Evolutionary conservation across 2,797 vertebrate genomes (phyloP), one percentile per base, ranked within the genome.

Genomic region (Aeoliscus strigatus): DNA sequence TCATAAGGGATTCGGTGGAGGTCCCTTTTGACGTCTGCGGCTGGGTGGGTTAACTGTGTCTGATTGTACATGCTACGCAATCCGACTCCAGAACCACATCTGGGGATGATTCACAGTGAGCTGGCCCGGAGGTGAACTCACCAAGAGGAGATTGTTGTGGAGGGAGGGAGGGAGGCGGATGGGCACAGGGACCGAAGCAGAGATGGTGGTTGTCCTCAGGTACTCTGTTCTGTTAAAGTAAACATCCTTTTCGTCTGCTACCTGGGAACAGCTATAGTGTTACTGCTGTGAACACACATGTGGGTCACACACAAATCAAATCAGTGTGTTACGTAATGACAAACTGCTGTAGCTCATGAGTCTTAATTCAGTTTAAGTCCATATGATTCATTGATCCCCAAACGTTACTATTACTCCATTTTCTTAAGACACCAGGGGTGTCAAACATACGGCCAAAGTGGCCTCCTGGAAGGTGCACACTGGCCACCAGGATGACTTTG

Each of bases 81-180:
- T 61, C 35, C 26, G 35, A 56, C 39, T 57, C 38, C 50, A 60
- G 51, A 53, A 30, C 18, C 61, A 77, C 81, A 85, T 83, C 75
- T 85, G 81, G 57, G 44, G n/a, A 39, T 77, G 62, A 79, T 84
- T 83, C 69, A 66, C 38, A 9, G 40, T 47, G 60, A 72, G 54
- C 40, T 72, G 73, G 64, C 76, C 74, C 27, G 13, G 52, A 66
- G 42, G 50, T 77, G 73, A 82, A 78, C 76, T 43, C 53, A 11
- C 27, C 32, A 26, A 15, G 31, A 39, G 14, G 16, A 50, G n/a
- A n/a, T n/a, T n/a, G n/a, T n/a, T n/a, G 34, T 18, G 33, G 27
- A 27, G 46, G 7, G 15, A n/a, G 6, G 14, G 13, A 15, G 9
- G 25, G 6, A 0, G 9, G 14, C 6, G 9, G 14, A 28, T n/a